A percentile compares a stretch with the other conserved stretches of the same genome.
Evolutionary conservation across 2,797 vertebrate genomes (phyloP).

Genomic region (Semotilus atromaculatus): DNA sequence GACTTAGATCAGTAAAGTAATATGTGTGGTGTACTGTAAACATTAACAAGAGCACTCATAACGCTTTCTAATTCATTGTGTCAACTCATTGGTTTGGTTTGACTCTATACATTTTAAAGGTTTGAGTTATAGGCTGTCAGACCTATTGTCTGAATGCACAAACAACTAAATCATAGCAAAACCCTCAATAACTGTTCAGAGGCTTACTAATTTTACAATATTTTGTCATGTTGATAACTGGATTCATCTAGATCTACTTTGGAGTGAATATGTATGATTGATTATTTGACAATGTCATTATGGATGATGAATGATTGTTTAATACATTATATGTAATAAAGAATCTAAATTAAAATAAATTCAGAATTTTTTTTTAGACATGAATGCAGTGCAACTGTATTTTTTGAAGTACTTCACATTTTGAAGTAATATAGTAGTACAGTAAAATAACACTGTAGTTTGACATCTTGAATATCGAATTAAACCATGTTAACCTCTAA

Average conservation of each 20-base stretch:
- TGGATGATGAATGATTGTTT: background rate
- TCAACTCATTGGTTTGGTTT: background rate
- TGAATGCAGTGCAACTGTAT: background rate
- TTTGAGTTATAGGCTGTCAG: background rate
- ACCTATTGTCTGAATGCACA: background rate
- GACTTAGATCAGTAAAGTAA: background rate
- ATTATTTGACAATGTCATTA: background rate
- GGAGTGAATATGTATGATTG: background rate
- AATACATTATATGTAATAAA: background rate
- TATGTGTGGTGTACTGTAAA: background rate
- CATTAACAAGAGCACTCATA: background rate
- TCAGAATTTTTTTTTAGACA: background rate
- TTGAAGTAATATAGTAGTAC: background rate
- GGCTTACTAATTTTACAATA: background rate
- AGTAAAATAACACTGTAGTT: background rate
- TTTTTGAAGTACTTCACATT: too few relatives aligned
- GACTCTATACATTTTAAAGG: background rate
- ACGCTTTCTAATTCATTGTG: conserved; percentile 7
- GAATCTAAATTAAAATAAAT: conserved; percentile 1
- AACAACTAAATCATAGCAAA: background rate
- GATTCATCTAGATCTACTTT: conserved; percentile 33
- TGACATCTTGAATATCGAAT: background rate
- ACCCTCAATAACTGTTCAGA: background rate
- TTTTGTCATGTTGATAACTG: conserved; percentile 36
- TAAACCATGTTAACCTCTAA: background rate